phyloP scores from a whole-genome alignment of 1,140 invertebrate genomes.

The Drosophila oshimai region DNA sequence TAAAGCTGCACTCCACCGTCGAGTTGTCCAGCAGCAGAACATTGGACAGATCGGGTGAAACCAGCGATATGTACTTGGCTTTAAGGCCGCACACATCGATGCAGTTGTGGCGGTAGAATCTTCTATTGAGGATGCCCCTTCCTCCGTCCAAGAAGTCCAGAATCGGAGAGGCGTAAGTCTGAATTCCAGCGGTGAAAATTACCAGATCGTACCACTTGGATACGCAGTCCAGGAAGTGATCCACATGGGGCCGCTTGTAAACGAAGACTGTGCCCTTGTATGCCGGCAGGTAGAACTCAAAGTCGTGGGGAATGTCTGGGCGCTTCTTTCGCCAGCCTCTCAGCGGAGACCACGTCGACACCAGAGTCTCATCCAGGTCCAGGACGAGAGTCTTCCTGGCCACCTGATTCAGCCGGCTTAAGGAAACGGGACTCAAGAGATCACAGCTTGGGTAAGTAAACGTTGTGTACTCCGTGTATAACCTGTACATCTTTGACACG shows the following conservation, averaged over 20 bases:
- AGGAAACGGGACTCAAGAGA: slow-evolving; percentile 15
- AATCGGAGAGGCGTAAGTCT: slow-evolving; percentile 26
- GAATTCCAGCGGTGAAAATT: slow-evolving; percentile 29
- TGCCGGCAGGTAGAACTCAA: background rate
- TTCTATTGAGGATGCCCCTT: slow-evolving; percentile 7
- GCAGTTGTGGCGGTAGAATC: slow-evolving; percentile 38
- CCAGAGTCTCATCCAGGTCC: slow-evolving; percentile 55
- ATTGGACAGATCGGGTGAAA: slow-evolving; percentile 10
- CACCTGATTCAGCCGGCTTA: slow-evolving; percentile 12
- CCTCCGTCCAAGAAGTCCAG: slow-evolving; percentile 45
- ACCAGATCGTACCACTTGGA: slow-evolving; percentile 52
- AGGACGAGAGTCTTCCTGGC: slow-evolving; percentile 41
- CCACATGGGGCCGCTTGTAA: slow-evolving; percentile 53
- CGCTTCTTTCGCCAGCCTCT: background rate
- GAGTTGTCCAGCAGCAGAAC: slow-evolving; percentile 40
- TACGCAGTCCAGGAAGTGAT: slow-evolving; percentile 44
- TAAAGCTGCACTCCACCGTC: slow-evolving; percentile 23
- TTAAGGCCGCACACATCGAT: slow-evolving; percentile 9
- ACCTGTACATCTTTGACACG: background rate
- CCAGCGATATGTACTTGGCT: slow-evolving; percentile 26
- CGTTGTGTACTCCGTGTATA: slow-evolving; percentile 11
- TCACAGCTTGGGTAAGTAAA: slow-evolving; percentile 17
- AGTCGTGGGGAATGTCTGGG: slow-evolving; percentile 5
- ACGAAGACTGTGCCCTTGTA: slow-evolving; percentile 8
- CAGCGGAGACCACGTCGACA: slow-evolving; percentile 13